A percentile compares a stretch with the other conserved stretches of the same genome.
phyloP scores from a whole-genome alignment of 1,140 invertebrate species.

The Hylaeus volcanicus region DNA sequence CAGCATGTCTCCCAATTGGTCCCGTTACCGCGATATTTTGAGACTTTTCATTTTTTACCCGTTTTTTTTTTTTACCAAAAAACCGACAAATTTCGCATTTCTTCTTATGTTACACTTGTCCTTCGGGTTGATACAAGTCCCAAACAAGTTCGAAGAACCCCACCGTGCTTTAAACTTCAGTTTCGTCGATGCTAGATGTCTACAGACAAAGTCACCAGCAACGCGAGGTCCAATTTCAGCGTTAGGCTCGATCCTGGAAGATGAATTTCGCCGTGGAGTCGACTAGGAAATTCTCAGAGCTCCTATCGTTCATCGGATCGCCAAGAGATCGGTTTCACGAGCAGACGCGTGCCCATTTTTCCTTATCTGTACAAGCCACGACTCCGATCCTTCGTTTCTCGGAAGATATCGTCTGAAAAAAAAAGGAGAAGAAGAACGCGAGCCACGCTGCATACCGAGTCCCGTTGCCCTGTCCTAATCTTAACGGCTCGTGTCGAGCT shows the following conservation, averaged over 20 bases:
- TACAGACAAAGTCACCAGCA: no score
- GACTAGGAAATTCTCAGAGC: background rate
- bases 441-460: conserved; percentile 55
- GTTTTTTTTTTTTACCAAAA: no score
- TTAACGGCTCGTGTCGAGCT: conserved; percentile 73
- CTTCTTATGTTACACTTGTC: no score
- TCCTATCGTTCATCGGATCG: conserved; percentile 5
- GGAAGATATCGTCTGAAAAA: conserved; percentile 54
- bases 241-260: background rate
- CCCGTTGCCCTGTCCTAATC: conserved; percentile 66
- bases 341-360: conserved; percentile 11
- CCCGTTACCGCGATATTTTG: no score
- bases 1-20: no score
- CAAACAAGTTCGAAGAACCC: no score
- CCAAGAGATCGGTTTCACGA: conserved; percentile 27
- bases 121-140: no score
- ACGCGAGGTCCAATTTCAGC: no score
- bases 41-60: no score
- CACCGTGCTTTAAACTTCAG: no score
- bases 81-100: no score
- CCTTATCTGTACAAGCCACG: background rate
- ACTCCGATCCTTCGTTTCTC: conserved; percentile 46
- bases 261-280: background rate
- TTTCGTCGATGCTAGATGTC: no score
- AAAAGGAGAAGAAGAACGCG: background rate